Percentiles rank a stretch among this genome's conserved stretches.
Conservation (phyloP, 2,888 invertebrate species). For the Parnassius orleans region DNA sequence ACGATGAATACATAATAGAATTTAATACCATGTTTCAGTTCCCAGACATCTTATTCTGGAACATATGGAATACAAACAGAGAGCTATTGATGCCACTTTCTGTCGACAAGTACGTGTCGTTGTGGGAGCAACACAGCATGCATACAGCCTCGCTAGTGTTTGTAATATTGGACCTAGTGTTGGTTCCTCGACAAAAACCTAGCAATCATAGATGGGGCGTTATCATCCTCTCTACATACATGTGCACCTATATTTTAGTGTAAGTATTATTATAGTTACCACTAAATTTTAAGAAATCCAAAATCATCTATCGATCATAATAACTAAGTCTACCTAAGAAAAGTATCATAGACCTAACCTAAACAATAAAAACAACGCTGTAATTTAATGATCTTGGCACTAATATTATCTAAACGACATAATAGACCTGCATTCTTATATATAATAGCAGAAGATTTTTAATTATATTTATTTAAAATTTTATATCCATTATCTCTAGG, state of each 20-base stretch:
- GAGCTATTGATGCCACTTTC: constrained; percentile 52
- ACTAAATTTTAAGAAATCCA: no score
- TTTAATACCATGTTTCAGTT: constrained; percentile 46
- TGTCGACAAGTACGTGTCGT: constrained; percentile 51
- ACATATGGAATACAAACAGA: constrained; percentile 57
- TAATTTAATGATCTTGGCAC: no score
- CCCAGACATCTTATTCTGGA: constrained; percentile 66
- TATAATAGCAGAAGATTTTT: no score
- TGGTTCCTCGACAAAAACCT: constrained; percentile 54
- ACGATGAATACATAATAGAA: no score
- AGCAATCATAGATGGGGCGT: constrained; percentile 44
- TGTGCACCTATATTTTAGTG: constrained; percentile 49
- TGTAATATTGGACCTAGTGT: constrained; percentile 52
- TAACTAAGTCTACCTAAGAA: no score
- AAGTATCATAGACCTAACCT: no score
- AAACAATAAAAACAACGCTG: no score
- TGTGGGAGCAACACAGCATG: constrained; percentile 67
- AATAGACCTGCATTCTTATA: no score
- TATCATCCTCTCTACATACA: constrained; percentile 41
- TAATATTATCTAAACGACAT: no score
- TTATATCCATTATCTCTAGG: no score
- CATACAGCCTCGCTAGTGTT: constrained; percentile 59
- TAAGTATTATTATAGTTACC: constrained; percentile 37
- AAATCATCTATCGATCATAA: no score
- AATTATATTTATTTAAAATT: no score